A percentile compares a stretch with the other conserved stretches of the same genome.
Conservation (phyloP, 2,797 vertebrate species). For the Scarus forsteni region DNA sequence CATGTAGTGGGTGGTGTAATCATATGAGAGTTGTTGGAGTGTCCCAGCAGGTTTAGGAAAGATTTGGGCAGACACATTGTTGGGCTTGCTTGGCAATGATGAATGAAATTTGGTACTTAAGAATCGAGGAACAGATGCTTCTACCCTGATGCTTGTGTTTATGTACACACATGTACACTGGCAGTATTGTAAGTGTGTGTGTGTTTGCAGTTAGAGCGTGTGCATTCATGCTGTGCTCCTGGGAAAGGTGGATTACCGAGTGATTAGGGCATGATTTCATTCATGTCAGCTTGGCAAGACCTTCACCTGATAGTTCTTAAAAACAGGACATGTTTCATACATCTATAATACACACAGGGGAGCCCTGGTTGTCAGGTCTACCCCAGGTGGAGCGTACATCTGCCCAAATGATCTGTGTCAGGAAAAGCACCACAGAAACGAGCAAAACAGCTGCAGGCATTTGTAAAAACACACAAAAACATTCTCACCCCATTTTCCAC, state of each 20-base stretch:
- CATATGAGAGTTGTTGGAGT: slow-evolving; percentile 31
- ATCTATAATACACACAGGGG: slow-evolving; percentile 53
- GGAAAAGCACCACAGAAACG: slow-evolving; percentile 57
- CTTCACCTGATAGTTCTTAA: slow-evolving; percentile 49
- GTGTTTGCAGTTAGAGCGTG: slow-evolving; percentile 41
- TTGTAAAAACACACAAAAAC: slow-evolving; percentile 55
- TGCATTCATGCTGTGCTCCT: slow-evolving; percentile 30
- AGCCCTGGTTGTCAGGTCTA: slow-evolving; percentile 47
- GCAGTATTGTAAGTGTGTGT: slow-evolving; percentile 17
- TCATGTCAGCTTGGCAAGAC: slow-evolving; percentile 24
- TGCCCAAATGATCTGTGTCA: slow-evolving; percentile 63
- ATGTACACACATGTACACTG: slow-evolving; percentile 47
- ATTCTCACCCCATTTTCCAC: slow-evolving; percentile 59
- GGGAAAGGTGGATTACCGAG: slow-evolving; percentile 28
- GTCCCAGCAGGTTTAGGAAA: slow-evolving; percentile 24
- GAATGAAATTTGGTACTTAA: slow-evolving; percentile 59
- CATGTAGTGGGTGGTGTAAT: slow-evolving; percentile 26
- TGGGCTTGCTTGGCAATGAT: slow-evolving; percentile 51
- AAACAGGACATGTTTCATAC: slow-evolving; percentile 63
- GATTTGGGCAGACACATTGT: slow-evolving; percentile 50
- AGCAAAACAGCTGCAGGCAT: slow-evolving; percentile 70
- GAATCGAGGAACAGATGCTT: slow-evolving; percentile 48
- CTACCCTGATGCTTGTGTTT: slow-evolving; percentile 30
- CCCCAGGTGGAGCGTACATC: slow-evolving; percentile 71
- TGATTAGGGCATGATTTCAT: slow-evolving; percentile 27